Percentiles rank a stretch among this genome's conserved stretches.
These are phyloP conservation scores for Melinopterus prodromus DNA, from an alignment of 2,888 invertebrate species.

Conservation along the genomic window DNA sequence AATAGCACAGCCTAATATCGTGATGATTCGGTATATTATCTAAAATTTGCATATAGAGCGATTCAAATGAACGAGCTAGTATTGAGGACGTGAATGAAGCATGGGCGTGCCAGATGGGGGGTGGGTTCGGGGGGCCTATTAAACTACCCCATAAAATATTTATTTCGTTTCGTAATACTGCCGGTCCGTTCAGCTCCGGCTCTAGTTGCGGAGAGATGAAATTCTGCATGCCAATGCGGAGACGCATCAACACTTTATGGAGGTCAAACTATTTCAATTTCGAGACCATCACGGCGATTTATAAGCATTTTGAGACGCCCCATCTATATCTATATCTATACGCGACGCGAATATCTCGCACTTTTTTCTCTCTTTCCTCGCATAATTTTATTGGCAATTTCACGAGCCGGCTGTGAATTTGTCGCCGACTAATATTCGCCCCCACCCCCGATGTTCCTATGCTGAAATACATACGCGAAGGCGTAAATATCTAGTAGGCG, in stretches of 20 bases:
- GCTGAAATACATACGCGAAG: not conserved
- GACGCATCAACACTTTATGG: not conserved
- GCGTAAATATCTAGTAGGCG: not conserved
- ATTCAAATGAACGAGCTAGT: not conserved
- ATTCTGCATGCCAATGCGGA: conserved; percentile 4
- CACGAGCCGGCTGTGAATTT: not conserved
- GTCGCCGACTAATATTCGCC: not conserved
- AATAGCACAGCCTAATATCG: too few relatives aligned
- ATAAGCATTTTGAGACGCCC: not conserved
- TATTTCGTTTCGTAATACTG: not conserved
- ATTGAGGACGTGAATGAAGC: not conserved
- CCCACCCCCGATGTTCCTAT: not conserved
- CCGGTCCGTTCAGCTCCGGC: not conserved
- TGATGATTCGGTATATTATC: too few relatives aligned
- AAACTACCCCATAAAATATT: conserved; percentile 4
- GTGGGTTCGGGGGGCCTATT: not conserved
- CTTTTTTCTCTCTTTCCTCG: not conserved
- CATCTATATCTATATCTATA: not conserved
- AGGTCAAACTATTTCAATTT: conserved; percentile 4
- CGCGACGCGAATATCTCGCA: not conserved
- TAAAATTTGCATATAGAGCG: too few relatives aligned
- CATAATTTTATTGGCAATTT: conserved; percentile 4
- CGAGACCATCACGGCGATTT: not conserved
- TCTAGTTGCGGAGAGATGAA: not conserved
- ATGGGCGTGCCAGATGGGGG: not conserved